phyloP scores from a whole-genome alignment of 2,888 invertebrate genomes.

The Caenorhabditis zanzibari region DNA sequence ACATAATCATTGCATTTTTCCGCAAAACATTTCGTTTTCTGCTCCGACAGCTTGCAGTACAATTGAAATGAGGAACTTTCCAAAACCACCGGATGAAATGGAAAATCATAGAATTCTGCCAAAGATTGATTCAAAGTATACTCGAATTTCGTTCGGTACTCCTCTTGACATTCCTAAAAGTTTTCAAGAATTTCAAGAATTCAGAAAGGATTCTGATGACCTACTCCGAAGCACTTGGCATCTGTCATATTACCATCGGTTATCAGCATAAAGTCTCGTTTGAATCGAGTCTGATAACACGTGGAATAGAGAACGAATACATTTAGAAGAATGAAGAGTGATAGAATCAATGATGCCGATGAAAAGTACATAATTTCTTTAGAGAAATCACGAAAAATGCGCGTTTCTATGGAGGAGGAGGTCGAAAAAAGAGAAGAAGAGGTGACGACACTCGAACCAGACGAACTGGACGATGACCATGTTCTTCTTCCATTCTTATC shows the following conservation, averaged over 20 bases:
- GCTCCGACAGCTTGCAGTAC: slow-evolving; percentile 80
- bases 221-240: slow-evolving; percentile 80
- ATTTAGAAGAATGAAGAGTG: background rate
- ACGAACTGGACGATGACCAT: slow-evolving; percentile 54
- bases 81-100: slow-evolving; percentile 81
- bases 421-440: slow-evolving; percentile 22
- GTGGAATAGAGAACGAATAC: slow-evolving; percentile 7
- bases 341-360: slow-evolving; percentile 18
- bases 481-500: slow-evolving; percentile 51
- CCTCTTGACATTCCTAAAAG: slow-evolving; percentile 79
- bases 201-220: background rate
- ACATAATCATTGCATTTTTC: slow-evolving; percentile 80
- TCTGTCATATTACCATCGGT: slow-evolving; percentile 79
- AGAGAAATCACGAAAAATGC: slow-evolving; percentile 49
- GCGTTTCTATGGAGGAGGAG: background rate
- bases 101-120: slow-evolving; percentile 82
- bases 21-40: slow-evolving; percentile 80
- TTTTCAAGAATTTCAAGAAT: background rate
- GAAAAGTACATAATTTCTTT: slow-evolving; percentile 45
- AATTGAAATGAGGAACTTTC: slow-evolving; percentile 76
- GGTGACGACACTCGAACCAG: slow-evolving; percentile 60
- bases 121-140: slow-evolving; percentile 75
- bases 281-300: slow-evolving; percentile 66
- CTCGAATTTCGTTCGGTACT: slow-evolving; percentile 79
- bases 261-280: slow-evolving; percentile 82